phyloP scores from a whole-genome alignment of 2,113 vertebrate genomes.

The Podiceps cristatus region DNA sequence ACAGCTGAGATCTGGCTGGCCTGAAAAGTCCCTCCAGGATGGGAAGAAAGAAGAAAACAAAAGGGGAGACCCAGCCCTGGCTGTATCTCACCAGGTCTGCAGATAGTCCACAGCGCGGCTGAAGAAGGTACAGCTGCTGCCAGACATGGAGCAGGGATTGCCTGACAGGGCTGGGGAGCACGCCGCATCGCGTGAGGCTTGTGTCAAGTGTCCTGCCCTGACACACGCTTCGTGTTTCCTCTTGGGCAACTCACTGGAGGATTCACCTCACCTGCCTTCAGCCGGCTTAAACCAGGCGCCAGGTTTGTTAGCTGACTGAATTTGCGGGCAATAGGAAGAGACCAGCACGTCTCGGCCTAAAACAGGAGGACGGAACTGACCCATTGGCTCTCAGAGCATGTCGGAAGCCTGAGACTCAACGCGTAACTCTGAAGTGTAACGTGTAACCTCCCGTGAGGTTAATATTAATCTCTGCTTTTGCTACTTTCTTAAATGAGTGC shows the following conservation, averaged over 20 bases:
- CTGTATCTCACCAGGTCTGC: background rate
- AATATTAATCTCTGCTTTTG: background rate
- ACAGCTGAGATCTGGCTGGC: background rate
- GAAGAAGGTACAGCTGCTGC: background rate
- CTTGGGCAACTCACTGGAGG: background rate
- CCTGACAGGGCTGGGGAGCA: background rate
- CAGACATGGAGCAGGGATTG: fast-evolving
- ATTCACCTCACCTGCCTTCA: background rate
- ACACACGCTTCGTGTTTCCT: background rate
- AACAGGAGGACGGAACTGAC: fast-evolving
- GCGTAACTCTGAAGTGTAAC: fast-evolving
- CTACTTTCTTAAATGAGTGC: background rate
- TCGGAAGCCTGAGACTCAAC: background rate
- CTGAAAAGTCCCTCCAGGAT: background rate
- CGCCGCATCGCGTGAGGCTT: background rate
- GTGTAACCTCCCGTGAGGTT: background rate
- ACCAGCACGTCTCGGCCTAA: background rate
- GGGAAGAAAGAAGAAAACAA: background rate
- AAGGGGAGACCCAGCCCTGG: background rate
- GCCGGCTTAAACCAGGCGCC: background rate
- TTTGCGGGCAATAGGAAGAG: background rate
- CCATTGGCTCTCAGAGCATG: background rate
- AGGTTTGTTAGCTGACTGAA: background rate
- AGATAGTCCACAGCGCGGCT: background rate
- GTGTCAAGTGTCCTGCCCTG: background rate